Conservation (phyloP, 2,888 invertebrate species). For the Oligia fasciuncula region DNA sequence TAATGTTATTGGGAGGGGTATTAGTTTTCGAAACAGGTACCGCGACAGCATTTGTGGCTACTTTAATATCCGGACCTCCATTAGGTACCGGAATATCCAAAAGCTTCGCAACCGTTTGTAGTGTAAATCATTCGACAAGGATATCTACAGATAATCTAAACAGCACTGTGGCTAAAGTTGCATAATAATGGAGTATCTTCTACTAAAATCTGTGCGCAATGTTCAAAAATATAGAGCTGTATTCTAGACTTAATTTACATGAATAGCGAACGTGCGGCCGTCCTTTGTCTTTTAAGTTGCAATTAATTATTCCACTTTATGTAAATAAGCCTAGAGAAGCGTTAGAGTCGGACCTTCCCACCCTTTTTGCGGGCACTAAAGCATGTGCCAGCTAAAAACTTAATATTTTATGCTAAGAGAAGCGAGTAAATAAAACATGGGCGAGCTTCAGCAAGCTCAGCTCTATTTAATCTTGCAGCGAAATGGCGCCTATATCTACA, state of each 20-base stretch:
- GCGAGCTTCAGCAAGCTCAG: conserved; percentile 46
- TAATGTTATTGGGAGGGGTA: conserved; percentile 63
- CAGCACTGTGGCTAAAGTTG: conserved; percentile 39
- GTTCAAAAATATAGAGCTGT: conserved; percentile 76
- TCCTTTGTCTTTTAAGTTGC: conserved; percentile 87
- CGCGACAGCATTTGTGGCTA: conserved; percentile 53
- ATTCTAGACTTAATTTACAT: conserved; percentile 86
- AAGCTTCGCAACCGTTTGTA: conserved; percentile 41
- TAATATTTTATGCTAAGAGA: conserved; percentile 75
- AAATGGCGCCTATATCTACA: conserved; percentile 42
- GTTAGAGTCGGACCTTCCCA: conserved; percentile 74
- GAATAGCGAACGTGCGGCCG: conserved; percentile 80
- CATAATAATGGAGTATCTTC: conserved; percentile 53
- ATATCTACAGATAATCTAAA: conserved; percentile 48
- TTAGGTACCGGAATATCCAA: conserved; percentile 36
- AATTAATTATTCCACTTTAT: conserved; percentile 89
- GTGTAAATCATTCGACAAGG: conserved; percentile 55
- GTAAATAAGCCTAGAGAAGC: conserved; percentile 82
- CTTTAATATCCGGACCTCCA: conserved; percentile 62
- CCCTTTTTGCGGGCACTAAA: conserved; percentile 76
- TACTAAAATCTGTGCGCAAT: conserved; percentile 58
- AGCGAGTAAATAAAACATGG: conserved; percentile 72
- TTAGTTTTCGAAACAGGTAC: conserved; percentile 68
- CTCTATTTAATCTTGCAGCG: conserved; percentile 54
- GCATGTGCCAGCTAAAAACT: conserved; percentile 73